Conservation (phyloP, 35 echinoderm and acorn worm species). For the Heliocidaris tuberculata region DNA sequence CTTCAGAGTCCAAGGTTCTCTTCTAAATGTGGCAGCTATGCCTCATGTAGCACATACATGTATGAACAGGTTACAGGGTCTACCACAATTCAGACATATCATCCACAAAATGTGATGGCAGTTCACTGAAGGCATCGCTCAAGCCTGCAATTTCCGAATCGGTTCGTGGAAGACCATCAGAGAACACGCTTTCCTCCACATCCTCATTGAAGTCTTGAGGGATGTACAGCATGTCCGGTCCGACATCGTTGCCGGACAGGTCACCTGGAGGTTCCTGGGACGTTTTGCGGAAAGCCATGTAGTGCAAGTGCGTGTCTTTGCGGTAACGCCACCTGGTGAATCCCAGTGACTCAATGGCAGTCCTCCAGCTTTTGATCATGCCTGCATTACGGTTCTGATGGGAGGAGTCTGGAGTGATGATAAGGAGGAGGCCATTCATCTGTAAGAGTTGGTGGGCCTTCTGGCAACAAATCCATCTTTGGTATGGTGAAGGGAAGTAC, state of each 20-base stretch:
- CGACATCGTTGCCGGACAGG: constrained; percentile 39
- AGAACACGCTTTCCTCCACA: constrained; percentile 86
- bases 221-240: constrained; percentile 92
- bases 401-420: constrained; percentile 92
- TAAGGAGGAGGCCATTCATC: constrained; percentile 81
- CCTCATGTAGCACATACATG: neutral
- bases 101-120: constrained; percentile 59
- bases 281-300: constrained; percentile 94
- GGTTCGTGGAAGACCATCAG: constrained; percentile 50
- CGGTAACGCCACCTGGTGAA: constrained; percentile 86
- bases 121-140: constrained; percentile 73
- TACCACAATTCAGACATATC: constrained; percentile 36
- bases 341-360: constrained; percentile 84
- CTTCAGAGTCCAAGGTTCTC: neutral
- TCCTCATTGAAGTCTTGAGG: constrained; percentile 96
- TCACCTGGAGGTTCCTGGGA: constrained; percentile 48
- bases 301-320: constrained; percentile 90
- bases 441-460: constrained; percentile 95
- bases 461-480: constrained; percentile 97
- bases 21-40: neutral
- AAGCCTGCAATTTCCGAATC: constrained; percentile 53
- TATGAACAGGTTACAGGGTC: neutral
- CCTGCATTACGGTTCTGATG: constrained; percentile 80
- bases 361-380: constrained; percentile 98
- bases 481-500: constrained; percentile 97